Evolutionary conservation across 2,113 vertebrate genomes (phyloP), one percentile per base, ranked within the genome.

Genomic region (Pelmatolapia mariae): DNA sequence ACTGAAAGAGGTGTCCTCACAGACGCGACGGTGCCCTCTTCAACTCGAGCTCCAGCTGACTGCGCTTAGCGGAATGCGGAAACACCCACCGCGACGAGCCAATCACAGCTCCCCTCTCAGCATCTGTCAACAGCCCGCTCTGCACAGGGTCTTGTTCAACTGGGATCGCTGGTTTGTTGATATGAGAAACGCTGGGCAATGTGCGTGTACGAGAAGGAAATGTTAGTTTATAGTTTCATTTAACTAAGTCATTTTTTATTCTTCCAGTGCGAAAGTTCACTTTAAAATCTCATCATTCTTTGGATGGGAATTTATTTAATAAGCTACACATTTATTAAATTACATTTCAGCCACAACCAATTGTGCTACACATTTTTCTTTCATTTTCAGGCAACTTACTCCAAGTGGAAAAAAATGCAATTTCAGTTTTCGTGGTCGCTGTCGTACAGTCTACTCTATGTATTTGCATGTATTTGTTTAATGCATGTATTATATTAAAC

Each of bases 61-160:
- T 82, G 91, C 76, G 88, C 84, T 15, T 1, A 4, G 63, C 79
- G 82, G 92, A 91, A 95, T 92, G 94, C 92, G 94, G 92, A 96
- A 96, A 96, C 96, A 73, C 96, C 96, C 95, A 95, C 92, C 87
- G 54, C 38, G 10, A 22, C 82, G 56, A 83, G 88, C 96, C 96
- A 96, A 96, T 97, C 95, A 91, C 73, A 88, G 50, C 53, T 2
- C 76, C 7, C 10, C n/a, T 45, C 84, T 52, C 85, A 15, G 80
- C 79, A 54, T 90, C 86, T 57, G 89, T 83, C 80, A 63, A 31
- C 86, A 56, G 10, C 8, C 43, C 19, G 89, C 71, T 11, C 61
- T 7, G 45, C 56, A 26, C n/a, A 8, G 13, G 24, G 71, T 36
- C 22, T 92, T 78, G 87, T 90, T 80, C 59, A 86, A 89, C 31